These are phyloP conservation scores for Holothuria glaberrima DNA, from an alignment of 35 echinoderm and acorn worm genomes.

Conservation along the genomic window DNA sequence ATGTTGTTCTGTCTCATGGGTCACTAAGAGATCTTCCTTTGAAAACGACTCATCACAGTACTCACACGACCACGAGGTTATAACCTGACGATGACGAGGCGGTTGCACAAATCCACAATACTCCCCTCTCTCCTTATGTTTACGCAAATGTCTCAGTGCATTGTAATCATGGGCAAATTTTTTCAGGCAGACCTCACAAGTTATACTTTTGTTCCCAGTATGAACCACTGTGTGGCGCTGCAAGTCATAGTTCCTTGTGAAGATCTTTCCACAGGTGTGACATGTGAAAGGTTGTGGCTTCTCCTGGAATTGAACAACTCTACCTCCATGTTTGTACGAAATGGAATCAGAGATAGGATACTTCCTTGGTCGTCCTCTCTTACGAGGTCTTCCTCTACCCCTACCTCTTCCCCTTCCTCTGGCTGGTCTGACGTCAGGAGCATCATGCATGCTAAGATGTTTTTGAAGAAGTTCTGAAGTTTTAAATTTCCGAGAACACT, in stretches of 20 bases:
- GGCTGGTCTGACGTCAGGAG: constrained; percentile 56
- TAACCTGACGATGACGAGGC: constrained; percentile 43
- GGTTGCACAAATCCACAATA: constrained; percentile 49
- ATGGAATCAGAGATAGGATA: constrained; percentile 62
- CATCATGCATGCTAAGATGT: constrained; percentile 89
- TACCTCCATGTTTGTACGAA: constrained; percentile 46
- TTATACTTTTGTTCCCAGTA: constrained; percentile 93
- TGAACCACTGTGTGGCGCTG: constrained; percentile 89
- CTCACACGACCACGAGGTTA: constrained; percentile 55
- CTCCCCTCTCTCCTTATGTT: constrained; percentile 87
- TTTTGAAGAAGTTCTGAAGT: constrained; percentile 95
- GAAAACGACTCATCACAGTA: constrained; percentile 79
- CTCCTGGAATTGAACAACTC: constrained; percentile 51
- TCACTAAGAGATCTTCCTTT: constrained; percentile 64
- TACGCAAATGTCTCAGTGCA: constrained; percentile 68
- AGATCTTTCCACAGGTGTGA: constrained; percentile 77
- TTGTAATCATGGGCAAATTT: constrained; percentile 93
- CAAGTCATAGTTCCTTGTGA: constrained; percentile 84
- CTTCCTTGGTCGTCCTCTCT: constrained; percentile 80
- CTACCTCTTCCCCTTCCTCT: constrained; percentile 56
- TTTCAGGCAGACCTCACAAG: constrained; percentile 88
- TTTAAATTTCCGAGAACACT: constrained; percentile 88
- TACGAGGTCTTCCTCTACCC: constrained; percentile 17
- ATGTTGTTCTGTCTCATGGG: constrained; percentile 46
- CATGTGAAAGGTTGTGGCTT: constrained; percentile 71